phyloP scores from a whole-genome alignment of 2,113 vertebrate species.

The Dipodomys stephensi region DNA sequence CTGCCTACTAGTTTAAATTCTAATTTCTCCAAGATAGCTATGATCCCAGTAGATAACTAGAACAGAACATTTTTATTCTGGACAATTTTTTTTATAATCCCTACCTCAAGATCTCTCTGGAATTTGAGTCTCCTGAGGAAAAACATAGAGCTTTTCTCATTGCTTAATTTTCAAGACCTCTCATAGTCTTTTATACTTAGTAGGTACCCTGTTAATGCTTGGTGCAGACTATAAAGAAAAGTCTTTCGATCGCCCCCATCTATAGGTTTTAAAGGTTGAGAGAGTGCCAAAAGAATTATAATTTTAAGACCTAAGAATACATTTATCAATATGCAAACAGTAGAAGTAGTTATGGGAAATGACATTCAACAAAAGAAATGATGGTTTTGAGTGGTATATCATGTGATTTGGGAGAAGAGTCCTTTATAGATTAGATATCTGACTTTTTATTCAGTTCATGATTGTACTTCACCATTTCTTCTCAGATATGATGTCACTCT shows the following conservation, averaged over 20 bases:
- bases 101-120: not conserved
- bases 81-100: conserved; percentile 21
- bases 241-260: not conserved
- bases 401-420: conserved; percentile 67
- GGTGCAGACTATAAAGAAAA: not conserved
- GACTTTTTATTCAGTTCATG: conserved; percentile 56
- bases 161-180: not conserved
- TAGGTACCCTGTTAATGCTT: not conserved
- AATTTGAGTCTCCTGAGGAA: not conserved
- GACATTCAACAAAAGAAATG: conserved; percentile 72
- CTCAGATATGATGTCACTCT: conserved; percentile 65
- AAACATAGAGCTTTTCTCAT: not conserved
- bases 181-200: not conserved
- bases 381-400: conserved; percentile 70
- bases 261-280: conserved; percentile 52
- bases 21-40: not conserved
- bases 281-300: conserved; percentile 54
- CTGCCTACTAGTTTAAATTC: conserved; percentile 35
- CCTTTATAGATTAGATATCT: conserved; percentile 52
- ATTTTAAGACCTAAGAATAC: conserved; percentile 57
- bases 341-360: conserved; percentile 74
- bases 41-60: not conserved
- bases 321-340: conserved; percentile 72
- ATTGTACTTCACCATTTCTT: conserved; percentile 28
- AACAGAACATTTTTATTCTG: not conserved